phyloP scores from a whole-genome alignment of 1,140 invertebrate genomes.

The Grapholita molesta region DNA sequence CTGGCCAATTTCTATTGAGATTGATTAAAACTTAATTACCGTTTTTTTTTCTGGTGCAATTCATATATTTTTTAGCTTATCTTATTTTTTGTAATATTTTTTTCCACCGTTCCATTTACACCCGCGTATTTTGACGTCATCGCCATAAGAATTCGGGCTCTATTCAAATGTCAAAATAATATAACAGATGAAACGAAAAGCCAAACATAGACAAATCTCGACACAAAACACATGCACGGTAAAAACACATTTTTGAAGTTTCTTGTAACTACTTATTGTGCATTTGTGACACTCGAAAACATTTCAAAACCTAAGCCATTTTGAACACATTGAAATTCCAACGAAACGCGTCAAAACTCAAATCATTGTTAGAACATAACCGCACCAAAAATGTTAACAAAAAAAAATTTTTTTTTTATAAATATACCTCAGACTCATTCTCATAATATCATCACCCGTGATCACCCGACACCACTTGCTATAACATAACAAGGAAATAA shows the following conservation, averaged over 20 bases:
- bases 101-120: too few relatives aligned
- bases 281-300: constrained; percentile 23
- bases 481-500: constrained; percentile 52
- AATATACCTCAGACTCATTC: constrained; percentile 76
- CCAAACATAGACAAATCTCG: constrained; percentile 18
- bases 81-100: too few relatives aligned
- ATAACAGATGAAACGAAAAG: constrained; percentile 18
- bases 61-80: too few relatives aligned
- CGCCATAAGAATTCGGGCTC: too few relatives aligned
- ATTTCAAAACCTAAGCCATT: constrained; percentile 5
- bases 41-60: too few relatives aligned
- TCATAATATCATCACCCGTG: constrained; percentile 76
- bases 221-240: constrained; percentile 27
- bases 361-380: constrained; percentile 17
- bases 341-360: constrained; percentile 9
- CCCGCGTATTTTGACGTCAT: too few relatives aligned
- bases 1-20: too few relatives aligned
- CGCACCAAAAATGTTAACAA: constrained; percentile 17
- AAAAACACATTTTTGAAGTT: constrained; percentile 26
- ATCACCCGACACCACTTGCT: constrained; percentile 76
- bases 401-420: constrained; percentile 21
- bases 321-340: constrained; percentile 22
- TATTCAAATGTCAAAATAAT: too few relatives aligned
- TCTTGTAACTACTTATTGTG: constrained; percentile 21
- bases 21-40: too few relatives aligned